A percentile compares a stretch with the other conserved stretches of the same genome.
Evolutionary conservation across 2,797 vertebrate genomes (phyloP).

Genomic region (Echeneis naucrates): DNA sequence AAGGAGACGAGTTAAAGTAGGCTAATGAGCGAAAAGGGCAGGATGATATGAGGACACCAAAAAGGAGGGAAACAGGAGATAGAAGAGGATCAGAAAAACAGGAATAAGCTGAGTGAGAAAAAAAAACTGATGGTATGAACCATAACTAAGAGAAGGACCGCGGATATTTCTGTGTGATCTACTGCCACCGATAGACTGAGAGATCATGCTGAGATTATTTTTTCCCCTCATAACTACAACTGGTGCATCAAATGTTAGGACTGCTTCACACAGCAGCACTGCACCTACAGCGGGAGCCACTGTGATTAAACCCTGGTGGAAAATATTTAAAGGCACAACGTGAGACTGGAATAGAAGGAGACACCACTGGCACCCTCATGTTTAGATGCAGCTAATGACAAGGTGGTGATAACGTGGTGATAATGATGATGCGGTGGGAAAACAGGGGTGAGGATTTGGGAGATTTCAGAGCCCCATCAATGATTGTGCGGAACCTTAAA

Average conservation of each 20-base stretch:
- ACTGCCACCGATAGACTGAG: constrained; percentile 10
- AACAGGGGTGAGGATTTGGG: constrained; percentile 46
- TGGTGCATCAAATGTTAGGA: constrained; percentile 16
- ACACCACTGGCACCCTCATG: constrained; percentile 42
- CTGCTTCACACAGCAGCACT: constrained; percentile 19
- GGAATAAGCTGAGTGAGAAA: constrained; percentile 28
- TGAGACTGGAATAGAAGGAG: constrained; percentile 24
- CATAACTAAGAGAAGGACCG: constrained; percentile 11
- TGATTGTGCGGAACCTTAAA: constrained; percentile 31
- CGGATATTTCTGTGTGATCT: constrained; percentile 15
- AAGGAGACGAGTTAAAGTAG: constrained; percentile 26
- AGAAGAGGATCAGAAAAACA: constrained; percentile 49
- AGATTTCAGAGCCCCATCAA: constrained; percentile 49
- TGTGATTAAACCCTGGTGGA: constrained; percentile 34
- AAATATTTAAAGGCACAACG: constrained; percentile 53
- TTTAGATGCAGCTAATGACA: constrained; percentile 65
- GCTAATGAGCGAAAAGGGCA: constrained; percentile 38
- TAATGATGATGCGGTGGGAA: constrained; percentile 72
- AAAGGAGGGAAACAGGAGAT: constrained; percentile 32
- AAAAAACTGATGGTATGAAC: constrained; percentile 11
- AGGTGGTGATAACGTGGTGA: constrained; percentile 69
- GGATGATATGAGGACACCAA: constrained; percentile 32
- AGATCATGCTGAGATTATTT: constrained; percentile 31
- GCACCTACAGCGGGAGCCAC: constrained; percentile 22
- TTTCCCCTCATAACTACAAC: constrained; percentile 34